Evolutionary conservation across 2,888 invertebrate species (phyloP), one percentile per base, ranked within the genome.

Genomic region (Osmoderma eremita): DNA sequence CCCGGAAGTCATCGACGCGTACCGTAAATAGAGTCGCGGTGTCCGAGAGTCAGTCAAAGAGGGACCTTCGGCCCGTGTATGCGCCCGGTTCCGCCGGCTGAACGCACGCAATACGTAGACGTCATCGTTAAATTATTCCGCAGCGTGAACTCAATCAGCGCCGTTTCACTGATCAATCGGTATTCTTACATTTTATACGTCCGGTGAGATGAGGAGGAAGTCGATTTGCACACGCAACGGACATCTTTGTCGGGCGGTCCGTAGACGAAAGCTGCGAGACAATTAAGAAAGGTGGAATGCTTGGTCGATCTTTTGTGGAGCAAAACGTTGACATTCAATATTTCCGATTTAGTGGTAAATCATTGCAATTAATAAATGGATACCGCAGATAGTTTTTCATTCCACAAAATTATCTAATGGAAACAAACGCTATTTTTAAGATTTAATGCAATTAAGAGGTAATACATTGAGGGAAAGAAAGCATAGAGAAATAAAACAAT

Each of bases 81-180:
- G 38, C 53, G 53, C 58, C 24, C 58, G 45, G 18, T 48, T 61
- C 45, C 45, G 58, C 58, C 17, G 30, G 58, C 58, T 61, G 15
- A 61, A 45, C 58, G 58, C 45, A 61, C 58, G 45, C 58, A 61
- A 61, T 45, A 45, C 41, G 22, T 63, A 61, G 58, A 61, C 58
- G 58, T 61, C 78, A 78, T 81, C 81, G 80, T 81, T 81, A 81
- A 81, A 81, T 81, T 81, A 81, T 81, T 80, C 80, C 80, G 76
- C 79, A 75, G 75, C 72, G 73, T 79, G 80, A 74, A 76, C 79
- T 73, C 79, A 78, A 79, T 79, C 75, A 75, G 73, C 76, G 74
- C 76, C 78, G 75, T 76, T 78, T 76, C 75, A 74, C 75, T 78
- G 79, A 79, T 79, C 78, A 78, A 79, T 79, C 78, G 78, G 73